These are phyloP conservation scores for Phoebastria nigripes DNA, from an alignment of 2,797 vertebrate species.

Conservation along the genomic window DNA sequence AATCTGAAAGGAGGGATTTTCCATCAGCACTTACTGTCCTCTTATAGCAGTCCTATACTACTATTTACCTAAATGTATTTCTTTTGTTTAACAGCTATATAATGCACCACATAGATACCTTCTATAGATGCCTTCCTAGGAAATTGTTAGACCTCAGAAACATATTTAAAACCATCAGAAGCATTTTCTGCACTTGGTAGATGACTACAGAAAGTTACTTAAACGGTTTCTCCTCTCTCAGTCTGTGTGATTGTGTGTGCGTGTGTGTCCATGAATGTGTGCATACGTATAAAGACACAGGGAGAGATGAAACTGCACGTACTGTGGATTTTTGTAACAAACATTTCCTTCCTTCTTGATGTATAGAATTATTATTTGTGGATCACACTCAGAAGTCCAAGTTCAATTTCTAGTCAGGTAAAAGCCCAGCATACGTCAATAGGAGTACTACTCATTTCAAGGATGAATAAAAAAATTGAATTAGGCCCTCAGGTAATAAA, in stretches of 20 bases:
- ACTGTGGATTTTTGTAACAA: not conserved
- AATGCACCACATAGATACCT: not conserved
- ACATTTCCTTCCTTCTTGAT: not conserved
- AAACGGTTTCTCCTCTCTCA: not conserved
- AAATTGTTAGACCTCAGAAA: not conserved
- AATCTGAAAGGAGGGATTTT: not conserved
- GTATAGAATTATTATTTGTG: not conserved
- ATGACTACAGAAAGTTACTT: not conserved
- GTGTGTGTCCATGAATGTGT: not conserved
- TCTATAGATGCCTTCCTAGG: not conserved
- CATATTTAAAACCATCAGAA: not conserved
- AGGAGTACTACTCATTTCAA: not conserved
- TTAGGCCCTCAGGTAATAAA: not conserved
- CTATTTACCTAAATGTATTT: not conserved
- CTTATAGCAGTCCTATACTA: not conserved
- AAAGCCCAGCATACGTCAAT: not conserved
- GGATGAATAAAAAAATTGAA: not conserved
- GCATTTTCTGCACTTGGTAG: not conserved
- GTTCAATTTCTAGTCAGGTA: not conserved
- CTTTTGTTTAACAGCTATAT: not conserved
- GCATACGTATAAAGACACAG: not conserved
- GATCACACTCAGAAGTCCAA: not conserved
- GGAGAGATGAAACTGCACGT: not conserved
- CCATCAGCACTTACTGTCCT: not conserved
- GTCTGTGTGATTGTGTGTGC: not conserved